Percentiles rank a stretch among this genome's conserved stretches.
phyloP scores from a whole-genome alignment of 2,113 vertebrate species.

The Gymnorhina tibicen region DNA sequence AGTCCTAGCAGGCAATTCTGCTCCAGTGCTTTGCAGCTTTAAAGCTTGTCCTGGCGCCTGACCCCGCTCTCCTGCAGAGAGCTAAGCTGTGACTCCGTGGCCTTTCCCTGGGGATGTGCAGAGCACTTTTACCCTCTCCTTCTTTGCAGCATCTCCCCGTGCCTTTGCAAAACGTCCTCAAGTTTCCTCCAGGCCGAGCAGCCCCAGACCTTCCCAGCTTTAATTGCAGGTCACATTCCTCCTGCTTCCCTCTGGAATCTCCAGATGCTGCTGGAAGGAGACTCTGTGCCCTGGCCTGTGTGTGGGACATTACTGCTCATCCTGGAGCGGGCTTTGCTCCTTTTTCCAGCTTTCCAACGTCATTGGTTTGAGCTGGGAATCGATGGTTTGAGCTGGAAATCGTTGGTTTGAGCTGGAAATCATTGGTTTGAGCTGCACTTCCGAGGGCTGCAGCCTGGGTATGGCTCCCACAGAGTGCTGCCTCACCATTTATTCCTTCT shows the following conservation, averaged over 20 bases:
- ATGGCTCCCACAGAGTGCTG: not conserved
- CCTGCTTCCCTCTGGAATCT: not conserved
- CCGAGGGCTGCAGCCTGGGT: not conserved
- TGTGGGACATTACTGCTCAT: fast-evolving
- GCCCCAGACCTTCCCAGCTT: not conserved
- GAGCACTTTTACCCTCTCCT: not conserved
- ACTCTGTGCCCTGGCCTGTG: not conserved
- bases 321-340: not conserved
- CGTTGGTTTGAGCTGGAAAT: fast-evolving
- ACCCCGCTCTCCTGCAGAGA: not conserved
- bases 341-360: fast-evolving
- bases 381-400: fast-evolving
- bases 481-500: not conserved
- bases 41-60: not conserved
- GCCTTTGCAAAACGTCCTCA: not conserved
- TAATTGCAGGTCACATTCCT: not conserved
- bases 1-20: not conserved
- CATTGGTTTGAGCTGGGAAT: not conserved
- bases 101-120: not conserved
- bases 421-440: not conserved
- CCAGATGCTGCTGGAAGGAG: not conserved
- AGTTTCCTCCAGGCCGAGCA: not conserved
- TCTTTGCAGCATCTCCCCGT: not conserved
- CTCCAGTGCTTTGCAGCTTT: not conserved
- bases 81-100: not conserved